A percentile compares a stretch with the other conserved stretches of the same genome.
These are phyloP conservation scores for Campoplex nolae DNA, from an alignment of 2,888 invertebrate genomes.

Conservation along the genomic window DNA sequence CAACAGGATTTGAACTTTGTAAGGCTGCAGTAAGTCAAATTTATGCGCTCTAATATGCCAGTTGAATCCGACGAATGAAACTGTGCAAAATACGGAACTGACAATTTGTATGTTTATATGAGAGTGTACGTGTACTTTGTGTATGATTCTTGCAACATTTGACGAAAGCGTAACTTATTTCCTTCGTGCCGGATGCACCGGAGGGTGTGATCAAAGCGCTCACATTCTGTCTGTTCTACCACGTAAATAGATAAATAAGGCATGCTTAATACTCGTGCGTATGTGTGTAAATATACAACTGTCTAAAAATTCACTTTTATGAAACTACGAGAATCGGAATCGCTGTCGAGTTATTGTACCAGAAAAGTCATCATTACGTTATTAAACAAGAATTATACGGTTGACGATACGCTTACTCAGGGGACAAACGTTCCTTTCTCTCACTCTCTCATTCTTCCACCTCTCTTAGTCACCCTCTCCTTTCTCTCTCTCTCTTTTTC, in stretches of 20 bases:
- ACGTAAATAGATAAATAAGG: background rate
- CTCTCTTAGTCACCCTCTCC: background rate
- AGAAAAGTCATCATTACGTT: conserved; percentile 58
- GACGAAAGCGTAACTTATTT: conserved; percentile 69
- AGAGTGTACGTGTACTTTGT: background rate
- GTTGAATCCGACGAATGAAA: conserved; percentile 42
- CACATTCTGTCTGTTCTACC: conserved; percentile 60
- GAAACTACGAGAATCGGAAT: conserved; percentile 28
- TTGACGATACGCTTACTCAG: conserved; percentile 16
- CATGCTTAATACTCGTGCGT: background rate
- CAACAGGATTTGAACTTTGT: conserved; percentile 45
- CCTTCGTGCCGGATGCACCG: conserved; percentile 65
- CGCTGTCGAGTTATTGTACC: conserved; percentile 48
- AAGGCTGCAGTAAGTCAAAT: conserved; percentile 1
- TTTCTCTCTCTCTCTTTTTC: background rate
- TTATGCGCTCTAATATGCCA: conserved; percentile 20
- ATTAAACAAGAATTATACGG: conserved; percentile 61
- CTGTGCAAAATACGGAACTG: conserved; percentile 5
- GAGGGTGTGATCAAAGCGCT: conserved; percentile 68
- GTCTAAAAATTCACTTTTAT: conserved; percentile 24
- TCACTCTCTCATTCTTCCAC: background rate
- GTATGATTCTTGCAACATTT: conserved; percentile 20
- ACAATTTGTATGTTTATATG: conserved; percentile 18
- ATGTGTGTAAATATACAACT: conserved; percentile 5
- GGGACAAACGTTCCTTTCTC: background rate